Conservation (phyloP, 2,113 vertebrate genomes). For the Plectropomus leopardus region DNA sequence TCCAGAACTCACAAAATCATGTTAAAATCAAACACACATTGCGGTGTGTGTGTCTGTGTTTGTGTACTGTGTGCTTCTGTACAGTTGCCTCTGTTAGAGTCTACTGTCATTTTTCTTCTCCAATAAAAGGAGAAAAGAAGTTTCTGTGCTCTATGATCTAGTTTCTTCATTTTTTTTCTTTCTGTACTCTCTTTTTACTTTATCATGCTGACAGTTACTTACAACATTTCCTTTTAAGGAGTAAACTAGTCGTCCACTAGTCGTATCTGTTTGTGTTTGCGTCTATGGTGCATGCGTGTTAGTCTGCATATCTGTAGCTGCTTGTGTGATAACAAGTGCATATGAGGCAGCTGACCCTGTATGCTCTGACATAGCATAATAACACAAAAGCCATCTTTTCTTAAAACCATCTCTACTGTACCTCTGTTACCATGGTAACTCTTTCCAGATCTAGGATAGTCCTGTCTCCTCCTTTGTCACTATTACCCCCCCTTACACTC, state of each 20-base stretch:
- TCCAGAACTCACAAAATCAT: neutral
- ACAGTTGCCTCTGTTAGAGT: neutral
- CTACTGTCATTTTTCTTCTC: neutral
- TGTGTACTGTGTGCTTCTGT: neutral
- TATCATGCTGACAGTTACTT: constrained; percentile 33
- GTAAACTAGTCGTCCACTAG: neutral
- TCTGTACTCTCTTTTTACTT: neutral
- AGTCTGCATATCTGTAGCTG: constrained; percentile 9
- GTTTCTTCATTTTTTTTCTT: constrained; percentile 18
- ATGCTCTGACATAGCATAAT: constrained; percentile 38
- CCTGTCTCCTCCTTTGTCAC: constrained; percentile 52
- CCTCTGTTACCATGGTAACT: constrained; percentile 76
- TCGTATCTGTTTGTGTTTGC: constrained; percentile 14
- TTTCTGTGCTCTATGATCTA: constrained; percentile 21
- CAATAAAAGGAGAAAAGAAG: neutral
- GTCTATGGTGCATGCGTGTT: constrained; percentile 3
- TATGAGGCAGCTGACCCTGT: constrained; percentile 10
- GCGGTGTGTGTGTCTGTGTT: neutral
- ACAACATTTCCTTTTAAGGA: constrained; percentile 23
- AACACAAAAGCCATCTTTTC: constrained; percentile 54
- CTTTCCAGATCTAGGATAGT: constrained; percentile 65
- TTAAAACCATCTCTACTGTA: constrained; percentile 62
- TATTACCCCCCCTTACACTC: constrained; percentile 26
- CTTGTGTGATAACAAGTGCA: neutral
- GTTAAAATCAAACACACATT: neutral